Evolutionary conservation across 2,113 vertebrate genomes (phyloP), one percentile per base, ranked within the genome.

Genomic region (Mesembrinibis cayennensis): DNA sequence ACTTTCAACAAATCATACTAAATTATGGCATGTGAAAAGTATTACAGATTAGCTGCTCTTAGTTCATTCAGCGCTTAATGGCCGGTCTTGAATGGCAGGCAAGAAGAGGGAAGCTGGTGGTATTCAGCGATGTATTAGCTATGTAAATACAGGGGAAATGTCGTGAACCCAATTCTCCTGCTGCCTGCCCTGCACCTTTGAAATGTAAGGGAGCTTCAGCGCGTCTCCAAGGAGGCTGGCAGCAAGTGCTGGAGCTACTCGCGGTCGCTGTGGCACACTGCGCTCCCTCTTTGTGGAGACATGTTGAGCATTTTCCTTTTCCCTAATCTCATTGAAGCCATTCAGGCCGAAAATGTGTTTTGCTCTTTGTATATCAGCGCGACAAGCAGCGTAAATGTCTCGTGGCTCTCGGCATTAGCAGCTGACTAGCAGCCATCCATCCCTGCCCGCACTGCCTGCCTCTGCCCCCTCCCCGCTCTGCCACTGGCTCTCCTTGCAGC

Each of bases 201-300:
- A 63, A 78, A 71, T 17, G 38, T 36, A 34, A 55, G 61, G n/a
- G 58, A 90, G 42, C 63, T 83, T 78, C 91, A 29, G 11, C 2
- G 1, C 2, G 1, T 49, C 44, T 86, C 62, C 9, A 16, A 29
- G 63, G 71, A 66, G 38, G 32, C 2, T 58, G 53, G n/a, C 71
- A 69, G 44, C 25, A 20, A 73, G 45, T 11, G 27, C 34, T 38
- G 36, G 55, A 77, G 42, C 44, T 3, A 7, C 32, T 58, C 21
- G 2, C 3, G 4, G 53, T 20, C 34, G 45, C 27, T 50, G 22
- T 0, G 4, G 70, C n/a, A 11, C 1, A 0, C 13, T 6, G 9
- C 1, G 1, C 22, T 45, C 69, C 20, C 23, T 26, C 21, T 83
- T 38, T n/a, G 58, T 4, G 22, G 67, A 50, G 65, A 29, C 23